Evolutionary conservation across 2,113 vertebrate genomes (phyloP).

Genomic region (Nerophis ophidion): DNA sequence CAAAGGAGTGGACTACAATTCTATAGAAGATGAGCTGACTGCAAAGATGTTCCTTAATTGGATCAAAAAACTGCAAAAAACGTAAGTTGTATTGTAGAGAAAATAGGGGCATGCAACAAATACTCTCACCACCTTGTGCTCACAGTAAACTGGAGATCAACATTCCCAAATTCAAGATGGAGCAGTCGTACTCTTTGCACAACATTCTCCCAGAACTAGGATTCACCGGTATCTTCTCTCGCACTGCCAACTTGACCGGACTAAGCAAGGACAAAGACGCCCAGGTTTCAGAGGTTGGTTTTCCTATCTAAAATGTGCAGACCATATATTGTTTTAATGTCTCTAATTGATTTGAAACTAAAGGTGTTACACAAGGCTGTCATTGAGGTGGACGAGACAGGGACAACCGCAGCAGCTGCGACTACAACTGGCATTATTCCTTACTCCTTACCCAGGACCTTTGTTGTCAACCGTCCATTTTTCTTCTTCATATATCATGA

Average conservation of each 20-base stretch:
- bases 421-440: slow-evolving; percentile 72
- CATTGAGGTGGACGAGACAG: slow-evolving; percentile 82
- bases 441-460: slow-evolving; percentile 70
- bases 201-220: slow-evolving; percentile 77
- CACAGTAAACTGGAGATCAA: slow-evolving; percentile 80
- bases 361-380: slow-evolving; percentile 84
- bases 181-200: slow-evolving; percentile 81
- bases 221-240: slow-evolving; percentile 73
- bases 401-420: slow-evolving; percentile 75
- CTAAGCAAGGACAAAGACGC: slow-evolving; percentile 64
- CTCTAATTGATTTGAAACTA: not conserved
- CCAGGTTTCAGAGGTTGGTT: slow-evolving; percentile 78
- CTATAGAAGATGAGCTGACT: slow-evolving; percentile 80
- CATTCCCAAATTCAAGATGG: slow-evolving; percentile 86
- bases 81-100: slow-evolving; percentile 36
- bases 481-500: slow-evolving; percentile 90
- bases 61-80: slow-evolving; percentile 72
- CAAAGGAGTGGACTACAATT: slow-evolving; percentile 72
- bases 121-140: not conserved
- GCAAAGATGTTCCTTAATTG: slow-evolving; percentile 74
- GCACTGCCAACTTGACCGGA: slow-evolving; percentile 73
- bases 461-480: slow-evolving; percentile 78
- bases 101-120: not conserved
- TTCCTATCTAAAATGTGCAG: not conserved
- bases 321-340: not conserved